A percentile compares a stretch with the other conserved stretches of the same genome.
phyloP scores from a whole-genome alignment of 1,140 invertebrate species.

The Lerema accius region DNA sequence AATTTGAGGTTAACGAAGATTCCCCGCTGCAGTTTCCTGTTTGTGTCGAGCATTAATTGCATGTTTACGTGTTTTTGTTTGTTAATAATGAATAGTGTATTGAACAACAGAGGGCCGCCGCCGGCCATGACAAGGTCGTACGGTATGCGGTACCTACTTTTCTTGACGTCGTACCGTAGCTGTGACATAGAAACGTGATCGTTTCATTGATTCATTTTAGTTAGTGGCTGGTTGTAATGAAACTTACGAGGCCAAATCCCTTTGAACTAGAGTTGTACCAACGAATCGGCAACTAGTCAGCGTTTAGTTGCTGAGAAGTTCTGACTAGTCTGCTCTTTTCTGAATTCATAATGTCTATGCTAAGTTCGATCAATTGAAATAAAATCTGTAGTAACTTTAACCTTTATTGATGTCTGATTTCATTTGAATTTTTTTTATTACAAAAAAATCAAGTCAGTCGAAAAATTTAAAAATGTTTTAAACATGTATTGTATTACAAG shows the following conservation, averaged over 20 bases:
- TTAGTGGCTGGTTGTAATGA: background rate
- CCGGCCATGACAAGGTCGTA: slow-evolving; percentile 66
- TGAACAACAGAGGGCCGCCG: slow-evolving; percentile 54
- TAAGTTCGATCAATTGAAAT: too few species aligned
- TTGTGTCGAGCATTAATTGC: slow-evolving; percentile 40
- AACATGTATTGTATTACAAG: too few species aligned
- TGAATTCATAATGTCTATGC: too few species aligned
- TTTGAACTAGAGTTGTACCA: too few species aligned
- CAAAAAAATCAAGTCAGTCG: too few species aligned
- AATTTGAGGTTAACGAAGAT: slow-evolving; percentile 31
- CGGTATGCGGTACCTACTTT: slow-evolving; percentile 32
- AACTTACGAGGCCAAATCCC: background rate
- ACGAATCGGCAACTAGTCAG: too few species aligned
- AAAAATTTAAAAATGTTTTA: too few species aligned
- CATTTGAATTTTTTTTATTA: too few species aligned
- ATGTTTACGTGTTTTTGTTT: slow-evolving; percentile 39
- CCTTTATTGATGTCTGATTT: too few species aligned
- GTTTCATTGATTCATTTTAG: slow-evolving; percentile 15
- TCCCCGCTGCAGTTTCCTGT: slow-evolving; percentile 44
- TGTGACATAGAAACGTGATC: slow-evolving; percentile 20
- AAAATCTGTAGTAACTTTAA: too few species aligned
- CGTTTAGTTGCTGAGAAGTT: too few species aligned
- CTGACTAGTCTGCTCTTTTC: too few species aligned
- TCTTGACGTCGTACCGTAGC: slow-evolving; percentile 40
- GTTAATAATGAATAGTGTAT: slow-evolving; percentile 41